Conservation (phyloP, 2,888 invertebrate species). For the Augochlorella aurata region DNA sequence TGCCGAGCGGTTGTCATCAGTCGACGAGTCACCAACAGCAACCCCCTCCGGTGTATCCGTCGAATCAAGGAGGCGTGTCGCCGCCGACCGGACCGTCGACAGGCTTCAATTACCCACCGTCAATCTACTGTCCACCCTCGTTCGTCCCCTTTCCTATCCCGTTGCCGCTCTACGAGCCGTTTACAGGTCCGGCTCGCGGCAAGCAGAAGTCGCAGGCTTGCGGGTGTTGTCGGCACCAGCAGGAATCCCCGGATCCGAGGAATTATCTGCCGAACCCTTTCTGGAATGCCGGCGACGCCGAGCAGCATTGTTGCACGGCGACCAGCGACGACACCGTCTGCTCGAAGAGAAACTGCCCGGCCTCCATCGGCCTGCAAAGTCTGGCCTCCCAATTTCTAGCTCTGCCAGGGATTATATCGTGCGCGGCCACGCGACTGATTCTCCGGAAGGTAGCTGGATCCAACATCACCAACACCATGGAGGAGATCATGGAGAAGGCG, state of each 20-base stretch:
- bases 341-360: slow-evolving; percentile 74
- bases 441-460: slow-evolving; percentile 75
- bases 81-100: slow-evolving; percentile 29
- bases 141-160: slow-evolving; percentile 72
- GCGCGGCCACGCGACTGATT: slow-evolving; percentile 74
- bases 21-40: slow-evolving; percentile 46
- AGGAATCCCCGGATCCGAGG: not conserved
- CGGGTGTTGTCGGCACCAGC: slow-evolving; percentile 42
- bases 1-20: slow-evolving; percentile 69
- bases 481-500: slow-evolving; percentile 75
- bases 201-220: slow-evolving; percentile 35
- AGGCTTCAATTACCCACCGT: slow-evolving; percentile 46
- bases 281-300: slow-evolving; percentile 35
- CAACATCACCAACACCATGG: slow-evolving; percentile 71
- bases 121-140: slow-evolving; percentile 60
- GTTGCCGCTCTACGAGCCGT: slow-evolving; percentile 65
- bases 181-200: slow-evolving; percentile 15
- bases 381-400: slow-evolving; percentile 76
- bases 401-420: slow-evolving; percentile 75
- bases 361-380: slow-evolving; percentile 76
- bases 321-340: slow-evolving; percentile 71
- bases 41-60: not conserved
- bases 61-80: slow-evolving; percentile 20
- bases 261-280: slow-evolving; percentile 13
- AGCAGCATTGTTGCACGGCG: slow-evolving; percentile 65